Base-by-base conservation (phyloP, 2,888 invertebrate genomes). In the Drosophila kuntzei region DNA sequence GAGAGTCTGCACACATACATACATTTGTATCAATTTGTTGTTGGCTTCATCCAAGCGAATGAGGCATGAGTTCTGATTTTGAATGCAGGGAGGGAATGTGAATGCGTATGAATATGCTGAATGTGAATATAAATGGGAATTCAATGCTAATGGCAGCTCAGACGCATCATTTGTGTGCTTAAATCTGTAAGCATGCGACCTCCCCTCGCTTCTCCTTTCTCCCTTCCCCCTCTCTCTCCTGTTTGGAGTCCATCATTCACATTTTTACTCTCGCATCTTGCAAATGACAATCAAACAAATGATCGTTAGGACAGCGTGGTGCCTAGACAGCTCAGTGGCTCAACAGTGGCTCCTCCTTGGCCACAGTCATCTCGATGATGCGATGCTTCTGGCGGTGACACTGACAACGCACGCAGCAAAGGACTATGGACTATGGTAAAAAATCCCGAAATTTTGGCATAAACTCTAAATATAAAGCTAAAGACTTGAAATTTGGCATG, bases 271-370 rank as follows among this genome's bases (percentile, higher is more conserved):
- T 27, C 44, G 51, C 44, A 61, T 72, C 43, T 67, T 67, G 73
- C 67, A 49, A 49, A 67, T 61, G 71, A 67, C 71, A 71, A 39
- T 68, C 49, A 68, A 51, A 57, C 47, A 72, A 72, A 72, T 72
- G 71, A 68, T 73, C 68, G 36, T 37, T 57, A 67, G 60, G 53
- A 58, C 47, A 67, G 68, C 67, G 47, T n/a, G 43, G 25, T 44
- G 53, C 37, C 53, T 34, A 22, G 37, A 7, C 32, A 20, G 16
- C 61, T 44, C 25, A 39, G 22, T 7, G 32, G 5, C 32, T 29
- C 39, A 41, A 29, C 25, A 44, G 22, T 6, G 32, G 7, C 37
- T 14, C 20, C 54, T 29, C 25, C n/a, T 9, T 27, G 32, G n/a
- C 2, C 18, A 14, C 22, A n/a, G 32, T 32, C 32, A 25, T 11